These are phyloP conservation scores for Battus philenor DNA, from an alignment of 1,140 invertebrate genomes.

Conservation along the genomic window DNA sequence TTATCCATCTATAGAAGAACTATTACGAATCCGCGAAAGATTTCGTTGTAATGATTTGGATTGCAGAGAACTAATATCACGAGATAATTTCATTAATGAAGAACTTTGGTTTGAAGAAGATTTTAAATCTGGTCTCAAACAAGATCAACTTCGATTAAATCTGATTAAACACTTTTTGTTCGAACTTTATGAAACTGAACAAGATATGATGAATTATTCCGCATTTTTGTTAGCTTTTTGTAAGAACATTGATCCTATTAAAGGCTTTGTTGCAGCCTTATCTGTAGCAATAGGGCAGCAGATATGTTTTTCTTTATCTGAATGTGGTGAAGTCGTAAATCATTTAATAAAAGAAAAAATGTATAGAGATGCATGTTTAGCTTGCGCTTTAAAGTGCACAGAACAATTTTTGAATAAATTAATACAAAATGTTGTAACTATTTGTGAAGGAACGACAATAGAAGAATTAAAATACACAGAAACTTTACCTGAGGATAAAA, in stretches of 20 bases:
- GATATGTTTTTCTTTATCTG: conserved; percentile 61
- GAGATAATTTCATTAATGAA: conserved; percentile 55
- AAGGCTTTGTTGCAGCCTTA: conserved; percentile 77
- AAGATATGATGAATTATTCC: conserved; percentile 76
- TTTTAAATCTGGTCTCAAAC: conserved; percentile 37
- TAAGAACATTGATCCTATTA: conserved; percentile 70
- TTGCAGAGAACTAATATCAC: conserved; percentile 53
- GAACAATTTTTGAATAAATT: conserved; percentile 45
- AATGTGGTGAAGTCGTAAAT: conserved; percentile 65
- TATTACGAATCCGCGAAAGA: conserved; percentile 62
- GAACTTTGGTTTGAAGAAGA: conserved; percentile 77
- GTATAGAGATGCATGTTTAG: conserved; percentile 51
- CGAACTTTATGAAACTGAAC: conserved; percentile 68
- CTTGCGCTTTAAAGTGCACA: conserved; percentile 48
- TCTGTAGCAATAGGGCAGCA: conserved; percentile 74
- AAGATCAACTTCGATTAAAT: conserved; percentile 42
- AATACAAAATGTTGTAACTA: conserved; percentile 47
- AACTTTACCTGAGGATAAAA: conserved; percentile 39
- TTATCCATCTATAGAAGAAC: conserved; percentile 71
- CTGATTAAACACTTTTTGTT: conserved; percentile 75
- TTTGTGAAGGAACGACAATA: conserved; percentile 50
- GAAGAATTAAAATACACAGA: conserved; percentile 46
- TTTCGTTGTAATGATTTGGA: conserved; percentile 67
- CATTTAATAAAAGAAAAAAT: conserved; percentile 56
- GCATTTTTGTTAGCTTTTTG: conserved; percentile 78